Evolutionary conservation across 2,888 invertebrate genomes (phyloP).

Genomic region (Himalopsyche kuldschensis): DNA sequence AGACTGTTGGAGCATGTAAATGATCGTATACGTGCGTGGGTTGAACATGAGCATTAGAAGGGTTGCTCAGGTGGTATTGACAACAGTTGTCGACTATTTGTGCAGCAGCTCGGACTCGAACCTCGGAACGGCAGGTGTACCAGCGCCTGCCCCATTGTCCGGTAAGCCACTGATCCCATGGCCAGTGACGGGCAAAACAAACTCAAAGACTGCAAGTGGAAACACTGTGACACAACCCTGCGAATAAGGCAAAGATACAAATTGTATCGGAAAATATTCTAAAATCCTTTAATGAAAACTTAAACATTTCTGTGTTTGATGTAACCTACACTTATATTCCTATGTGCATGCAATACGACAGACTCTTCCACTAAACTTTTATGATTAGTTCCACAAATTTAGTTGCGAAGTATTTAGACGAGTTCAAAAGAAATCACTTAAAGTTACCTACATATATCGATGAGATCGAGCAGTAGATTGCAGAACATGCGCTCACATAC

Average conservation of each 20-base stretch:
- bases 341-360: slow-evolving; percentile 11
- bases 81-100: not conserved
- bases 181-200: not conserved
- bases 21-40: not conserved
- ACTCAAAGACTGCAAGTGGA: slow-evolving; percentile 31
- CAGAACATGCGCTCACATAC: not conserved
- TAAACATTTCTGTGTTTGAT: slow-evolving; percentile 26
- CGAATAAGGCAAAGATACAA: slow-evolving; percentile 12
- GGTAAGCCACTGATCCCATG: slow-evolving; percentile 7
- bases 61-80: slow-evolving; percentile 8
- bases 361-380: not conserved
- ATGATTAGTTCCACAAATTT: not conserved
- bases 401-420: not conserved
- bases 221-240: slow-evolving; percentile 24
- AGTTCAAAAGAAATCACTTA: not conserved
- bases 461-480: not conserved
- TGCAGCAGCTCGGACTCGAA: slow-evolving; percentile 26
- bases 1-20: not conserved
- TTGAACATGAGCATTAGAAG: slow-evolving; percentile 27
- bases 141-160: slow-evolving; percentile 13
- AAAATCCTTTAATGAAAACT: slow-evolving; percentile 28
- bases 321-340: not conserved
- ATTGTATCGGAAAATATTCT: slow-evolving; percentile 29
- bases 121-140: slow-evolving; percentile 36
- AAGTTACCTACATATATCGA: not conserved